These are phyloP conservation scores for Gymnoscopelus braueri DNA, from an alignment of 2,797 vertebrate species.

Conservation along the genomic window DNA sequence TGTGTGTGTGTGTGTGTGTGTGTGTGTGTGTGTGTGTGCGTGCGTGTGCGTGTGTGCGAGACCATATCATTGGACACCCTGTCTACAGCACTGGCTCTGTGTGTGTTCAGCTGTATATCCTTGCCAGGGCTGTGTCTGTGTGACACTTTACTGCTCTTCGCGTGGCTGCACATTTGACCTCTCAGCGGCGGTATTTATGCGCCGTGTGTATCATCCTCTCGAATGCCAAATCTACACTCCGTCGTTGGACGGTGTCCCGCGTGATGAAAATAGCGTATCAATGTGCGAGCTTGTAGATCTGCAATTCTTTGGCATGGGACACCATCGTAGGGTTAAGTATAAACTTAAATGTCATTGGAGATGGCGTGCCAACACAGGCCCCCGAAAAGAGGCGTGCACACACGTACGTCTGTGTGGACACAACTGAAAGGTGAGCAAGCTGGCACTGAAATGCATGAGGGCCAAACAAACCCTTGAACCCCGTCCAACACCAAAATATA, in stretches of 20 bases:
- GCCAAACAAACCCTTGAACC: slow-evolving; percentile 61
- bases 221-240: no score
- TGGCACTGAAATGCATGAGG: slow-evolving; percentile 48
- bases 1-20: slow-evolving; percentile 26
- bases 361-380: slow-evolving; percentile 46
- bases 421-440: slow-evolving; percentile 36
- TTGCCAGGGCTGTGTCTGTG: slow-evolving; percentile 3
- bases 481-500: slow-evolving; percentile 21
- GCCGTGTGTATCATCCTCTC: slow-evolving; percentile 41
- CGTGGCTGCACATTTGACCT: slow-evolving; percentile 36
- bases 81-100: background rate
- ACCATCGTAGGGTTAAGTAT: background rate
- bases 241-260: no score
- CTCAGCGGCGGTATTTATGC: slow-evolving; percentile 30
- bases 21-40: background rate
- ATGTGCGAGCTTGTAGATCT: no score
- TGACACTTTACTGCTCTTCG: no score
- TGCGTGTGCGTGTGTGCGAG: slow-evolving; percentile 19
- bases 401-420: slow-evolving; percentile 33
- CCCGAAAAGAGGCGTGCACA: slow-evolving; percentile 41
- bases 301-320: no score
- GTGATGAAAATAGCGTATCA: no score
- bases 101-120: slow-evolving; percentile 28
- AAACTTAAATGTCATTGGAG: slow-evolving; percentile 69
- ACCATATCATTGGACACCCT: no score